Percentiles rank a stretch among this genome's conserved stretches.
These are phyloP conservation scores for Autographa pulchrina DNA, from an alignment of 2,888 invertebrate genomes.

Conservation along the genomic window DNA sequence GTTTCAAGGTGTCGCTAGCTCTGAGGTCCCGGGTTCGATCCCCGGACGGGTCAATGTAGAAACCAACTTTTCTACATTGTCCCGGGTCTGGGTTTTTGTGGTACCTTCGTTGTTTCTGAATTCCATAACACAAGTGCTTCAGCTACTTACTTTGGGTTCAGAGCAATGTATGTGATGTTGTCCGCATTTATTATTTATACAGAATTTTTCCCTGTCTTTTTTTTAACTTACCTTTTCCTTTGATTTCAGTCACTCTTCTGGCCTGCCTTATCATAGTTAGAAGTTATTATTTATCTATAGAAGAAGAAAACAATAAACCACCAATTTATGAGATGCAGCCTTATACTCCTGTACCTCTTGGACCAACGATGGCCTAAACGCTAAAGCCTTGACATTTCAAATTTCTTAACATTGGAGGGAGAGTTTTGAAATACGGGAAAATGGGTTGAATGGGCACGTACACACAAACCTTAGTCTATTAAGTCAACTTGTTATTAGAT, in stretches of 20 bases:
- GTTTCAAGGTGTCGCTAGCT: no score
- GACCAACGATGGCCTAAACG: constrained; percentile 65
- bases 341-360: constrained; percentile 70
- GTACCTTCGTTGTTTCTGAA: no score
- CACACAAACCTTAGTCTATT: not conserved
- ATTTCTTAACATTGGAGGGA: not conserved
- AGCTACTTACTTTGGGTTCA: no score
- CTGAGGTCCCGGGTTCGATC: no score
- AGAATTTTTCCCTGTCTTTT: no score
- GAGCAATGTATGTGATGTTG: no score
- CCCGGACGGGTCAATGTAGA: no score
- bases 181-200: no score
- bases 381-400: not conserved
- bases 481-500: not conserved
- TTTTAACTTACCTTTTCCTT: not conserved
- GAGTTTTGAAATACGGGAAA: not conserved
- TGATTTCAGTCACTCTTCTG: constrained; percentile 76
- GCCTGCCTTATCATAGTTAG: constrained; percentile 77
- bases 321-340: constrained; percentile 78
- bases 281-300: constrained; percentile 79
- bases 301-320: constrained; percentile 75
- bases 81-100: no score
- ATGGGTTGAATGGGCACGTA: not conserved
- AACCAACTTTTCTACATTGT: no score
- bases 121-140: no score